Evolutionary conservation across 2,888 invertebrate genomes (phyloP).

Genomic region (Erynnis tages): DNA sequence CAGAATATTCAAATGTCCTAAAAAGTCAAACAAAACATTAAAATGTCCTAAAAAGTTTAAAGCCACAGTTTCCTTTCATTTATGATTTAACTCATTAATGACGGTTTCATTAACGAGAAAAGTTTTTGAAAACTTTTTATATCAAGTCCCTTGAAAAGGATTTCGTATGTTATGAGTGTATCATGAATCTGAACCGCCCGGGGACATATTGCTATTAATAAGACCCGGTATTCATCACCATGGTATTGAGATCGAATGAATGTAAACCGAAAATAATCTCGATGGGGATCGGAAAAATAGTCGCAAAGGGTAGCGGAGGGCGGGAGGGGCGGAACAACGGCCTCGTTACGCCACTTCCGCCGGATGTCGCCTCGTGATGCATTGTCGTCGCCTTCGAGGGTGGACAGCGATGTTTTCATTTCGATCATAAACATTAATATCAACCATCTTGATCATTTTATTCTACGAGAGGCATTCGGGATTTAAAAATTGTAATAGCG

Average conservation of each 20-base stretch:
- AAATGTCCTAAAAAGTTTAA: too few relatives aligned
- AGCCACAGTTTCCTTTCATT: too few relatives aligned
- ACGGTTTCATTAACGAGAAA: conserved; percentile 8
- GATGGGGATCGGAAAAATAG: conserved; percentile 51
- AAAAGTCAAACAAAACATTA: too few relatives aligned
- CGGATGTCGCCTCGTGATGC: conserved; percentile 76
- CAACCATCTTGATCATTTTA: background rate
- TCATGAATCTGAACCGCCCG: conserved; percentile 33
- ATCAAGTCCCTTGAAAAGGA: conserved; percentile 10
- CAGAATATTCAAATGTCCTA: too few relatives aligned
- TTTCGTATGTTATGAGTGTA: conserved; percentile 19
- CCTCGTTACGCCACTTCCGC: conserved; percentile 77
- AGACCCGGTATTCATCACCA: conserved; percentile 70
- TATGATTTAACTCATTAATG: too few relatives aligned
- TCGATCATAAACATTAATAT: conserved; percentile 66
- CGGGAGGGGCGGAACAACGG: conserved; percentile 63
- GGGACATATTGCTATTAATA: conserved; percentile 72
- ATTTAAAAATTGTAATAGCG: too few relatives aligned
- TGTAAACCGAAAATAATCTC: conserved; percentile 68
- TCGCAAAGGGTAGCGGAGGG: conserved; percentile 35
- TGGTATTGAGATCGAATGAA: conserved; percentile 67
- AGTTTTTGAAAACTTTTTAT: conserved; percentile 1
- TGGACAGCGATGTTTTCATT: conserved; percentile 70
- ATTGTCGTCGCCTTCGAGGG: conserved; percentile 69
- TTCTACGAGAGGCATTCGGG: too few relatives aligned